Evolutionary conservation across 2,888 invertebrate species (phyloP).

Genomic region (Atherix ibis): DNA sequence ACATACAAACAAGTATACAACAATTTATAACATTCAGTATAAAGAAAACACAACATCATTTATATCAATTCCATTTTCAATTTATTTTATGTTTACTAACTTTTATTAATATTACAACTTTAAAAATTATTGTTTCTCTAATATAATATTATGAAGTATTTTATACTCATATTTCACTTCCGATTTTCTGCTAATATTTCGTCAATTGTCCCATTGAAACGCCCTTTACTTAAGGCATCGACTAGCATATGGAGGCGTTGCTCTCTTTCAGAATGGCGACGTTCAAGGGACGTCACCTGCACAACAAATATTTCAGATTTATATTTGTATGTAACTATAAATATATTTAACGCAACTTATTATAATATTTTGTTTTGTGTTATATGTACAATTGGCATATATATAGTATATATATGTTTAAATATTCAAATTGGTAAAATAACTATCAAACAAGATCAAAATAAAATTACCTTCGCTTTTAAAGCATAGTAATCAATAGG

Average conservation of each 20-base stretch:
- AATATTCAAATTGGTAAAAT: slow-evolving; percentile 4
- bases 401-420: too few species aligned
- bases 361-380: too few species aligned
- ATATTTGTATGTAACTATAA: background rate
- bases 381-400: too few species aligned
- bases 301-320: background rate
- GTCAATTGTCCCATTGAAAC: slow-evolving; percentile 29
- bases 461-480: slow-evolving; percentile 30
- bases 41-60: too few species aligned
- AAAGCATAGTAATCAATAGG: slow-evolving; percentile 33
- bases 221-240: slow-evolving; percentile 32
- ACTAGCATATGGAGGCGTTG: slow-evolving; percentile 31
- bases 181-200: slow-evolving; percentile 16
- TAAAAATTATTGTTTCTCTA: too few species aligned
- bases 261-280: slow-evolving; percentile 32
- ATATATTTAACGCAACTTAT: too few species aligned
- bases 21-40: too few species aligned
- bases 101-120: too few species aligned
- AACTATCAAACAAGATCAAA: slow-evolving; percentile 3
- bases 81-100: too few species aligned
- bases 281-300: slow-evolving; percentile 31
- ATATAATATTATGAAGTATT: too few species aligned
- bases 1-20: too few species aligned
- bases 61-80: too few species aligned
- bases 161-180: slow-evolving; percentile 17